Conservation (phyloP, 2,113 vertebrate species). For the Menidia beryllina region DNA sequence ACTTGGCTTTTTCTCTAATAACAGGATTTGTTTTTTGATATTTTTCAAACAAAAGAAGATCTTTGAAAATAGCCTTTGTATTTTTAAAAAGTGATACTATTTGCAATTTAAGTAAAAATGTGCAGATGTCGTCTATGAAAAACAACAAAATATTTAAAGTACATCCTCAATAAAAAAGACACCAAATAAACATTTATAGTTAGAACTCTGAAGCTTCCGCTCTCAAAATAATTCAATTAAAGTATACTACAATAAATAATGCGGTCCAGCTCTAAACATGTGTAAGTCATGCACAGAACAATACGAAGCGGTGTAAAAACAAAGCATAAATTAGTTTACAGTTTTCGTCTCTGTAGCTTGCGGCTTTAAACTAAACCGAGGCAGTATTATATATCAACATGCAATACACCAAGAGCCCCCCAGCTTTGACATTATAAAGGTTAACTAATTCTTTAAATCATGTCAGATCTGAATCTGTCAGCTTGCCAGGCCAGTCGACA, state of each 20-base stretch:
- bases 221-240: constrained; percentile 33
- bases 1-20: constrained; percentile 33
- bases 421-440: constrained; percentile 79
- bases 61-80: constrained; percentile 41
- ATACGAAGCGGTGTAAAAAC: constrained; percentile 42
- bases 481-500: constrained; percentile 52
- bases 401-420: constrained; percentile 54
- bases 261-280: constrained; percentile 48
- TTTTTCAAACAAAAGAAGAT: constrained; percentile 19
- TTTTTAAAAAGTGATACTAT: constrained; percentile 29
- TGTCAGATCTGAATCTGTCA: constrained; percentile 77
- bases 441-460: constrained; percentile 84
- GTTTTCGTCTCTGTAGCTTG: constrained; percentile 23
- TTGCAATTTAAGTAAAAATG: constrained; percentile 62
- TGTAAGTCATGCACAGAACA: constrained; percentile 27
- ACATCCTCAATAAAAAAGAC: constrained; percentile 49
- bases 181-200: constrained; percentile 33
- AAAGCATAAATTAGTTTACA: constrained; percentile 55
- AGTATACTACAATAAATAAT: constrained; percentile 26
- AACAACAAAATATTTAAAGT: constrained; percentile 48
- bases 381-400: constrained; percentile 57
- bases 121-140: constrained; percentile 48
- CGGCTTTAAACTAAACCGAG: constrained; percentile 65
- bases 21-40: constrained; percentile 49
- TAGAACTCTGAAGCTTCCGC: constrained; percentile 34